These are phyloP conservation scores for Drosophila nasuta DNA, from an alignment of 1,140 invertebrate species.

Conservation along the genomic window DNA sequence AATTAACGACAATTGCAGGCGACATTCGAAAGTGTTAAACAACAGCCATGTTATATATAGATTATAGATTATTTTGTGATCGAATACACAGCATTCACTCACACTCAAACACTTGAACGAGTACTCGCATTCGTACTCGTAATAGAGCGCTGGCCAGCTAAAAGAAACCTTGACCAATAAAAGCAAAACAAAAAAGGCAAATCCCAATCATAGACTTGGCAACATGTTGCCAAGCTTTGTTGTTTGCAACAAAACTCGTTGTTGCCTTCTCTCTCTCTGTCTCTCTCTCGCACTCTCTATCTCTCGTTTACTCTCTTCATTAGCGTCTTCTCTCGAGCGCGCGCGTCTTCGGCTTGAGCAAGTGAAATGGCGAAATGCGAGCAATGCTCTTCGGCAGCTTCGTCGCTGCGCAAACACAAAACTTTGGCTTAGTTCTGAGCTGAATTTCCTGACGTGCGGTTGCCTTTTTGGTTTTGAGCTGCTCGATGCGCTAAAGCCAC, in stretches of 20 bases:
- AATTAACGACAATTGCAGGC: slow-evolving; percentile 76
- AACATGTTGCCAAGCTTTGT: slow-evolving; percentile 58
- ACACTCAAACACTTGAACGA: too few species aligned
- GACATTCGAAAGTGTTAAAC: slow-evolving; percentile 76
- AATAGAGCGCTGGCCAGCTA: slow-evolving; percentile 24
- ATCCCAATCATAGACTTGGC: slow-evolving; percentile 47
- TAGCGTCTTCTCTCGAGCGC: slow-evolving; percentile 9
- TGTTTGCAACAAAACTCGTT: slow-evolving; percentile 42
- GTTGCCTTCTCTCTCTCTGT: slow-evolving; percentile 23
- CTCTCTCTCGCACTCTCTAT: background rate
- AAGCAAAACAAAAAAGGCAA: slow-evolving; percentile 32
- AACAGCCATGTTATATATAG: slow-evolving; percentile 71
- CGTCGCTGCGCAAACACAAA: slow-evolving; percentile 45
- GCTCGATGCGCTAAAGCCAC: slow-evolving; percentile 20
- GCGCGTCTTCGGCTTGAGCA: slow-evolving; percentile 47
- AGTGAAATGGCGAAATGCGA: slow-evolving; percentile 45
- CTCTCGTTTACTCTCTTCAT: slow-evolving; percentile 32
- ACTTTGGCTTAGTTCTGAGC: slow-evolving; percentile 79
- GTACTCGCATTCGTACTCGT: background rate
- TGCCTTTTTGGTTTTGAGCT: slow-evolving; percentile 29
- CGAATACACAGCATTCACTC: slow-evolving; percentile 1
- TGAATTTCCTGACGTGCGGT: slow-evolving; percentile 76
- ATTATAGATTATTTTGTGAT: slow-evolving; percentile 73
- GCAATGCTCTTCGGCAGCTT: slow-evolving; percentile 50
- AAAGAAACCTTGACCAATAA: slow-evolving; percentile 66